Evolutionary conservation across 2,113 vertebrate genomes (phyloP), one percentile per base, ranked within the genome.

Genomic region (Syrmaticus mikado): DNA sequence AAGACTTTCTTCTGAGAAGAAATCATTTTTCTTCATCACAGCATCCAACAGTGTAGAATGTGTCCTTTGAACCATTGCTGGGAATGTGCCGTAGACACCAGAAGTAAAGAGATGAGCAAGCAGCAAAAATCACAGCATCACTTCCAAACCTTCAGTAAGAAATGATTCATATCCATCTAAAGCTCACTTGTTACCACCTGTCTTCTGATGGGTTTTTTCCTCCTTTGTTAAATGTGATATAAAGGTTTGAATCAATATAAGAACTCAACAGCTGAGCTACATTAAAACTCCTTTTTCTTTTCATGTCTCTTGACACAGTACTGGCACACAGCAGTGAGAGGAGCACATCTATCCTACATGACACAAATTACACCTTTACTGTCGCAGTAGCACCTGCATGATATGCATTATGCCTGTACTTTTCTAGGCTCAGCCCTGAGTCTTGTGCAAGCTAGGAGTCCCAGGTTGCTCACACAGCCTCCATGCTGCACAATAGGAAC

Each of bases 171-270:
- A 55, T 52, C 74, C 78, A 41, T 70, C 86, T 87, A 41, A 82
- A 70, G 67, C 75, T 95, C 58, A 67, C 74, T 85, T 82, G 66
- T 81, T 88, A 82, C 55, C 32, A 45, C 66, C 75, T 87, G 41
- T 88, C 62, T 85, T 86, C 81, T 96, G 71, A 82, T 50, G 62
- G 19, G 16, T 13, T 40, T 92, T 82, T 61, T 91, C 84, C 71
- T 53, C 2, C 58, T 78, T 79, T 65, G 27, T 87, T 87, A 57
- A 57, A 34, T 67, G 50, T 73, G 66, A 52, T 90, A 75, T 45
- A 92, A 89, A 93, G 71, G 8, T 67, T 92, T 55, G 41, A 91
- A 89, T 90, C 89, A 62, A 90, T 79, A 70, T 22, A 86, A 96
- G 86, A 19, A 24, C 40, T 82, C 53, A 38, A 2, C 53, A 70